Base-by-base conservation (phyloP, 2,113 vertebrate genomes). In the Alligator sinensis region DNA sequence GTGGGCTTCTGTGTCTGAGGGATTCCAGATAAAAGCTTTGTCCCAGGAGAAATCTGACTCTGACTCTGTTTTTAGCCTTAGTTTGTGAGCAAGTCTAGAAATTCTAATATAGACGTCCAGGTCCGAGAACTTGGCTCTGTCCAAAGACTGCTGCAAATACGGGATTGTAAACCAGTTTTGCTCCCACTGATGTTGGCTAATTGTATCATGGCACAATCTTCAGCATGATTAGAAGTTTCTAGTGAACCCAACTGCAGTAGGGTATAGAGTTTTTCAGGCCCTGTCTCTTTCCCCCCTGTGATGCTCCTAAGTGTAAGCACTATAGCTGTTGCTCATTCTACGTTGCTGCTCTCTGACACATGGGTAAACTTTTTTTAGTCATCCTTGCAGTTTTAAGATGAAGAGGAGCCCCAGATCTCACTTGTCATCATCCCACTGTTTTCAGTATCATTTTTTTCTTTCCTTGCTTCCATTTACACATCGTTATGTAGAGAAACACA, bases 321-420 rank as follows among this genome's bases (percentile, higher is more conserved):
- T 74, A 0, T 75, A 8, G 72, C 1, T 1, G 19, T 25, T 57
- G 28, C 68, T 77, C 54, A 16, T 62, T 75, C 38, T 58, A 9
- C 10, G 19, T 28, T 3, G 19, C 34, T 3, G 4, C 30, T 86
- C 34, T 58, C 9, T 64, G 66, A 10, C 1, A 0, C 24, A 28
- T 4, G 12, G 14, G 64, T 70, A 64, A 79, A 64, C 30, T 7
- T 68, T 17, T 27, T 17, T 47, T 30, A 27, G 11, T 80, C 7
- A 3, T 77, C 83, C 77, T 54, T 88, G 11, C 0, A 0, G 12
- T 74, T 22, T 34, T 13, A 55, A 21, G 77, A 28, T 7, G 77
- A 47, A 62, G 25, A 24, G 12, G 30, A 57, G 21, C 60, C 57
- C 57, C 18, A 14, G 28, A 60, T 83, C 28, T 78, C 55, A 64